phyloP scores from a whole-genome alignment of 2,113 vertebrate genomes.

The Aptenodytes patagonicus region DNA sequence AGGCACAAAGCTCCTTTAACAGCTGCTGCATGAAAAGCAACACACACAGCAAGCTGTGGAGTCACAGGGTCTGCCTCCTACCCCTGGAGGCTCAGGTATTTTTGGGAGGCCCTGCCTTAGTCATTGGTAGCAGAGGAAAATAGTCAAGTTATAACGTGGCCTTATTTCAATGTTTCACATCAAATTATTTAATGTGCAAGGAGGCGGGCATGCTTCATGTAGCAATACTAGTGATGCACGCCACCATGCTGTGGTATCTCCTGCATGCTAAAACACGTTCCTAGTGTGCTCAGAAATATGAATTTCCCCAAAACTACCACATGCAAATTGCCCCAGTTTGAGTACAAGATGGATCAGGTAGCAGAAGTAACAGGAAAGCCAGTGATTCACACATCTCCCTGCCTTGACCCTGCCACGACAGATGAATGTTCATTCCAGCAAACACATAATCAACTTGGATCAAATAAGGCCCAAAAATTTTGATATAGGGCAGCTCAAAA shows the following conservation, averaged over 20 bases:
- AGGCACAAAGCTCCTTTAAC: constrained; percentile 44
- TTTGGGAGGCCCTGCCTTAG: not conserved
- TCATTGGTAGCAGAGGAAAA: not conserved
- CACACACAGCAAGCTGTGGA: not conserved
- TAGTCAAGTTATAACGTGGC: not conserved
- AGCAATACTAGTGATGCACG: not conserved
- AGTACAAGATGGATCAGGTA: not conserved
- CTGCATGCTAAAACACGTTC: not conserved
- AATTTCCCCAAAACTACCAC: not conserved
- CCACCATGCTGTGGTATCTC: not conserved
- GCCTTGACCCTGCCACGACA: not conserved
- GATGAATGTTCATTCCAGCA: not conserved
- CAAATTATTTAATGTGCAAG: not conserved
- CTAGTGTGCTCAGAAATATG: not conserved
- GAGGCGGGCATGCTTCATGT: not conserved
- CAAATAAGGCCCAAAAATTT: not conserved
- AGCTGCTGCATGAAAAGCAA: not conserved
- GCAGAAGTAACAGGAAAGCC: not conserved
- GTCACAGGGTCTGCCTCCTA: constrained; percentile 6
- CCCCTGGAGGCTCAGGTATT: not conserved
- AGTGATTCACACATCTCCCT: not conserved
- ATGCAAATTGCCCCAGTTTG: fast-evolving
- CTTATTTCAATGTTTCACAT: not conserved
- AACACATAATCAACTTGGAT: not conserved
- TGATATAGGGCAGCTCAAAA: not conserved